Evolutionary conservation across 2,797 vertebrate species (phyloP).

Genomic region (Hyperoplus immaculatus): DNA sequence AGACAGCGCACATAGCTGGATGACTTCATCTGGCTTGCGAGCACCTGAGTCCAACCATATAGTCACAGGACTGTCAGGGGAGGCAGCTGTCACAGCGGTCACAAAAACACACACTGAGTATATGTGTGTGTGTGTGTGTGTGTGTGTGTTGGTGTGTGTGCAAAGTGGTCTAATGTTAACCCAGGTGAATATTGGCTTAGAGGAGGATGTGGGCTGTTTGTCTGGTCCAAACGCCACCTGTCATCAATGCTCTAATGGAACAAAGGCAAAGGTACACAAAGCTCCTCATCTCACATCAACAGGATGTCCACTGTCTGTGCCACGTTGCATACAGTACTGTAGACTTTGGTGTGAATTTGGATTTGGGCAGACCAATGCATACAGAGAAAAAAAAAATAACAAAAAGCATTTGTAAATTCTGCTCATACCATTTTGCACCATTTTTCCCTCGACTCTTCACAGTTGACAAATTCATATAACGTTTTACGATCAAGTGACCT

Average conservation of each 20-base stretch:
- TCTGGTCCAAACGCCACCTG: slow-evolving; percentile 91
- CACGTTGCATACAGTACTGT: slow-evolving; percentile 22
- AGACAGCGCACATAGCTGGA: slow-evolving; percentile 67
- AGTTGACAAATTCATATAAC: background rate
- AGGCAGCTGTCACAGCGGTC: slow-evolving; percentile 72
- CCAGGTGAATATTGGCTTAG: slow-evolving; percentile 87
- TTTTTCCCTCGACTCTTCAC: slow-evolving; percentile 3
- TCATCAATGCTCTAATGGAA: slow-evolving; percentile 78
- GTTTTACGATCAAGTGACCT: background rate
- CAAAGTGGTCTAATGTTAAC: slow-evolving; percentile 72
- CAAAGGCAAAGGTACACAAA: slow-evolving; percentile 63
- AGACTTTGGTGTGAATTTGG: slow-evolving; percentile 6
- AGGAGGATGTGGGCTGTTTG: slow-evolving; percentile 86
- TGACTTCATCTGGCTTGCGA: slow-evolving; percentile 77
- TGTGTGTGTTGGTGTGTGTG: background rate
- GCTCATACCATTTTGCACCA: slow-evolving; percentile 14
- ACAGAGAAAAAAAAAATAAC: background rate
- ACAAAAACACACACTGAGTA: slow-evolving; percentile 47
- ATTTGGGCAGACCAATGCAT: background rate
- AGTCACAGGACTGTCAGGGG: slow-evolving; percentile 60
- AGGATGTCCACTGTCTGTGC: slow-evolving; percentile 37
- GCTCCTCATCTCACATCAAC: slow-evolving; percentile 36
- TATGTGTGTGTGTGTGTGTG: too few species aligned
- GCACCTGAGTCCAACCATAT: slow-evolving; percentile 77
- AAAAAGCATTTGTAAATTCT: background rate